These are phyloP conservation scores for Desmodus rotundus DNA, from an alignment of 2,113 vertebrate genomes.

Conservation along the genomic window DNA sequence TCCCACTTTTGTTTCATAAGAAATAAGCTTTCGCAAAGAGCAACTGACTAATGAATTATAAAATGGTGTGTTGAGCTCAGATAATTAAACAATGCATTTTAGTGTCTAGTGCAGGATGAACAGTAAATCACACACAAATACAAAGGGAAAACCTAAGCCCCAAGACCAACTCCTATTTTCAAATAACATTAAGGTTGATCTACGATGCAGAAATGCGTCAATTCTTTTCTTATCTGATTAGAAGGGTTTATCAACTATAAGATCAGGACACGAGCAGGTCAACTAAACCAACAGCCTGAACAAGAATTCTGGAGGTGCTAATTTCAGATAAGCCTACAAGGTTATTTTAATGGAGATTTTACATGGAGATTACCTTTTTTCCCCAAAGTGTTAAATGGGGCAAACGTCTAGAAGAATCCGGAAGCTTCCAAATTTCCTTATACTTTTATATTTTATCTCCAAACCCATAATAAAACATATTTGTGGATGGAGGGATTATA, in stretches of 20 bases:
- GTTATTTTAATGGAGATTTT: conserved; percentile 55
- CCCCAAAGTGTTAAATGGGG: not conserved
- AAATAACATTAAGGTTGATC: conserved; percentile 15
- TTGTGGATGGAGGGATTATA: not conserved
- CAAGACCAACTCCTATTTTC: conserved; percentile 3
- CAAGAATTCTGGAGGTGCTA: conserved; percentile 33
- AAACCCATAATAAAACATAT: not conserved
- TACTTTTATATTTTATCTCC: conserved; percentile 22
- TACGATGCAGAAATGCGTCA: conserved; percentile 39
- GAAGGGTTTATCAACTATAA: not conserved
- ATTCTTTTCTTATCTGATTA: conserved; percentile 49
- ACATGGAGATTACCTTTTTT: not conserved
- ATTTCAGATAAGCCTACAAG: conserved; percentile 62
- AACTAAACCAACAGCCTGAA: conserved; percentile 21
- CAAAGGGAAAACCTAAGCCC: conserved; percentile 40
- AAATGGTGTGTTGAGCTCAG: conserved; percentile 75
- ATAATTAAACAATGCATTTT: conserved; percentile 74
- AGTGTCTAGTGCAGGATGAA: conserved; percentile 58
- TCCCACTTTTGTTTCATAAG: conserved; percentile 77
- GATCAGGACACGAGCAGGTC: conserved; percentile 11
- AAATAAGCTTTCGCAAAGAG: conserved; percentile 70
- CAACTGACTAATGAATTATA: conserved; percentile 77
- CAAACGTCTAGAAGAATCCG: conserved; percentile 30
- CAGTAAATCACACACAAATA: conserved; percentile 70
- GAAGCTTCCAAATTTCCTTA: conserved; percentile 27